Conservation (phyloP, 2,797 vertebrate genomes). For the Tympanoctomys barrerae region DNA sequence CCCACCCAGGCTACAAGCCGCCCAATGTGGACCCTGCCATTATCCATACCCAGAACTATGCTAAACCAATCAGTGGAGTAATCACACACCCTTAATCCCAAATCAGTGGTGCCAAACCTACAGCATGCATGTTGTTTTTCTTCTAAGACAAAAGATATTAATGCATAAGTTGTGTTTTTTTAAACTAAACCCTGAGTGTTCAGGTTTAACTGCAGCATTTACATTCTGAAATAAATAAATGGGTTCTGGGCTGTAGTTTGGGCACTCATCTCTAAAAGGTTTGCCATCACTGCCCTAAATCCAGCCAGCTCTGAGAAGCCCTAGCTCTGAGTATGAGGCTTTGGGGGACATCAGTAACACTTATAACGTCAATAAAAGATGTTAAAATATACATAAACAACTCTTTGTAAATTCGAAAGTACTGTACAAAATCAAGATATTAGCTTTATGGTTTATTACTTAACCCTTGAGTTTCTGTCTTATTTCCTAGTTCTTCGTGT, state of each 20-base stretch:
- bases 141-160: not conserved
- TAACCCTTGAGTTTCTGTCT: conserved; percentile 6
- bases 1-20: not conserved
- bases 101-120: not conserved
- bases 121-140: not conserved
- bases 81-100: not conserved
- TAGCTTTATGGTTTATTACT: conserved; percentile 25
- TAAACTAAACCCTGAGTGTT: not conserved
- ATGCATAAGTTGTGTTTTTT: not conserved
- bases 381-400: not conserved
- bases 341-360: not conserved
- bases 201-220: not conserved
- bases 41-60: not conserved
- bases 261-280: not conserved
- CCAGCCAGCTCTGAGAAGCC: not conserved
- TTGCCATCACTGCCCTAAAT: not conserved
- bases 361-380: not conserved
- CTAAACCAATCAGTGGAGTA: not conserved
- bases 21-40: not conserved
- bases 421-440: not conserved
- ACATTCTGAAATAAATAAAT: not conserved
- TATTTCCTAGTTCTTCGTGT: not conserved
- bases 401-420: conserved; percentile 25
- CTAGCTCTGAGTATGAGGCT: not conserved
- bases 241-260: not conserved